Evolutionary conservation across 2,797 vertebrate genomes (phyloP).

Genomic region (Potorous gilbertii): DNA sequence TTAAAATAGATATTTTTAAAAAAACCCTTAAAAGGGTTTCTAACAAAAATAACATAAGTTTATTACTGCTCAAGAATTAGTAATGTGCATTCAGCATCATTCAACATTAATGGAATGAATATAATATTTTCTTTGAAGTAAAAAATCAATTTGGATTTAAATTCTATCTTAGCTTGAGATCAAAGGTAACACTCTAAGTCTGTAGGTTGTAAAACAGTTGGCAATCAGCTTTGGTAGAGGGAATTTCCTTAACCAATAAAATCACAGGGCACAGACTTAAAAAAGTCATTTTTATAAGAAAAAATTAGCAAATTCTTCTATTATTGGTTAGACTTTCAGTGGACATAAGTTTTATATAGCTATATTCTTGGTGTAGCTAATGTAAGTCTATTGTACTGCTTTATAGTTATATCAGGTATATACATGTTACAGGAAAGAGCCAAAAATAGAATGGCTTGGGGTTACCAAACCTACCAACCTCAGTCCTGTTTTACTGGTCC

Average conservation of each 20-base stretch:
- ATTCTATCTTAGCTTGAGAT: not conserved
- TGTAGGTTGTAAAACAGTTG: not conserved
- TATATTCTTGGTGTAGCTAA: not conserved
- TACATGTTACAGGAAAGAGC: not conserved
- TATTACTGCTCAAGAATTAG: not conserved
- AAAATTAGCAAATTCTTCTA: constrained; percentile 34
- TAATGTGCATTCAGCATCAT: not conserved
- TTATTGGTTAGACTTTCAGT: not conserved
- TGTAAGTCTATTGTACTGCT: not conserved
- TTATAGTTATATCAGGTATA: not conserved
- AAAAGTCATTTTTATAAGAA: not conserved
- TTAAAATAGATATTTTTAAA: not conserved
- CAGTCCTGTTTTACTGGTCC: not conserved
- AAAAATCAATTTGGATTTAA: not conserved
- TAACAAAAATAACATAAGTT: not conserved
- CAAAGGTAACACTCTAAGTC: not conserved
- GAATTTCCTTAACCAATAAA: not conserved
- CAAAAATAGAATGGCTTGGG: not conserved
- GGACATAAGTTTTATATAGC: not conserved
- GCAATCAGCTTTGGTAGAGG: not conserved
- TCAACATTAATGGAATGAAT: not conserved
- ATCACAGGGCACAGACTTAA: not conserved
- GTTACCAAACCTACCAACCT: not conserved
- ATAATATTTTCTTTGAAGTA: not conserved
- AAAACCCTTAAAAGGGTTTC: not conserved